Evolutionary conservation across 2,888 invertebrate species (phyloP).

Genomic region (Epiblema foenella): DNA sequence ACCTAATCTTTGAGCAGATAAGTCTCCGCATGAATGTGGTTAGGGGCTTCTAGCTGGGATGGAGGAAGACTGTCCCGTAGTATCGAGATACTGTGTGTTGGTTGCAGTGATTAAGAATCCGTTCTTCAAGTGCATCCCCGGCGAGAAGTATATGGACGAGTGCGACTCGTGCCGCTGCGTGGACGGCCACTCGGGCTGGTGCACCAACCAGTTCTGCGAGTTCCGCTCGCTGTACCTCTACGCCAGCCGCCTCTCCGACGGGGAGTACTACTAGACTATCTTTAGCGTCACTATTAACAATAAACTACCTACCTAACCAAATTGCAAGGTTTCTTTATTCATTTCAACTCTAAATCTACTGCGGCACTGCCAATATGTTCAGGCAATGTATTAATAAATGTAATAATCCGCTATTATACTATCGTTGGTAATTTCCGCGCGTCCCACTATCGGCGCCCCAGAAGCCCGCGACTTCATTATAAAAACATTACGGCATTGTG

Average conservation of each 20-base stretch:
- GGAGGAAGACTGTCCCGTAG: not conserved
- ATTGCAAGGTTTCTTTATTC: not conserved
- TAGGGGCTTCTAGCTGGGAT: not conserved
- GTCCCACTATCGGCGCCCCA: slow-evolving; percentile 14
- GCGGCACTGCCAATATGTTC: not conserved
- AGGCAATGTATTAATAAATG: not conserved
- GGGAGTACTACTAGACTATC: slow-evolving; percentile 68
- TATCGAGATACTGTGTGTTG: too few relatives aligned
- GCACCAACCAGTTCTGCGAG: slow-evolving; percentile 79
- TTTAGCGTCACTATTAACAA: not conserved
- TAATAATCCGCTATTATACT: not conserved
- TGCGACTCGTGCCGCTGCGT: slow-evolving; percentile 80
- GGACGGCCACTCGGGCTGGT: slow-evolving; percentile 77
- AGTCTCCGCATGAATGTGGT: too few relatives aligned
- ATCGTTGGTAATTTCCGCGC: not conserved
- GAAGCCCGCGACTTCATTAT: slow-evolving; percentile 28
- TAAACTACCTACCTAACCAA: slow-evolving; percentile 3
- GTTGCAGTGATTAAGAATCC: slow-evolving; percentile 78
- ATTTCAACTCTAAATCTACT: not conserved
- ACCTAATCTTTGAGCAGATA: not conserved
- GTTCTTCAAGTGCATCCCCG: slow-evolving; percentile 80
- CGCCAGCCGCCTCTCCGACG: slow-evolving; percentile 75
- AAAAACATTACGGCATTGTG: slow-evolving; percentile 31
- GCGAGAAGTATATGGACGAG: slow-evolving; percentile 83
- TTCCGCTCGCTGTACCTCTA: slow-evolving; percentile 75